Evolutionary conservation across 2,888 invertebrate genomes (phyloP), one percentile per base, ranked within the genome.

Genomic region (Apotomis betuletana): DNA sequence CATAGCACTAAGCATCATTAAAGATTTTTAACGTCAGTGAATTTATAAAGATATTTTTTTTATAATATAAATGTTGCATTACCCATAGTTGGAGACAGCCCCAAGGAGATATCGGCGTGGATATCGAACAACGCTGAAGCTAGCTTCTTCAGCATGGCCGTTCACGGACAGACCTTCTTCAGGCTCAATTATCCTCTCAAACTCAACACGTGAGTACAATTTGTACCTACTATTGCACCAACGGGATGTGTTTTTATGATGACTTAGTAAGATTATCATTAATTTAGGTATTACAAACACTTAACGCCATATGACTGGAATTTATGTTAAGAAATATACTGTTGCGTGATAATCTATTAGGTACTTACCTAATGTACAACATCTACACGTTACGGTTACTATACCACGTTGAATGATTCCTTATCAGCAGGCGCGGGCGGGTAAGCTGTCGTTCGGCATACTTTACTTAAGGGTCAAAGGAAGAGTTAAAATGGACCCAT

Each of bases 81-180:
- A 27, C 76, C 74, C 78, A 78, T 44, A 97, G 97, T 95, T 76
- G 95, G 94, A 71, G 96, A 96, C 76, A 96, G 95, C 78, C 95
- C 96, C 0, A 95, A 95, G 76, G 96, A 96, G 75, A 95, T 97
- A 78, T 95, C 95, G 72, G 94, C 96, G 12, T 97, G 96, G 97
- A 95, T 97, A 75, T 96, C 97, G 0, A 97, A 97, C 89, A 95
- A 96, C 0, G 95, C 95, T 65, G 95, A 96, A 78, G 96, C 97
- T 65, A 97, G 97, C 83, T 97, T 96, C 90, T 96, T 96, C 91
- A 97, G 96, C 87, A 92, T 97, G 94, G 95, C 96, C 62, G 95
- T 97, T 59, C 96, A 96, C 82, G 97, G 97, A 44, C 97, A 97
- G 85, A 97, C 96, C 75, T 95, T 97, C 87, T 97, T 96, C 93